A percentile compares a stretch with the other conserved stretches of the same genome.
phyloP scores from a whole-genome alignment of 2,797 vertebrate species.

The Calcarius lapponicus region DNA sequence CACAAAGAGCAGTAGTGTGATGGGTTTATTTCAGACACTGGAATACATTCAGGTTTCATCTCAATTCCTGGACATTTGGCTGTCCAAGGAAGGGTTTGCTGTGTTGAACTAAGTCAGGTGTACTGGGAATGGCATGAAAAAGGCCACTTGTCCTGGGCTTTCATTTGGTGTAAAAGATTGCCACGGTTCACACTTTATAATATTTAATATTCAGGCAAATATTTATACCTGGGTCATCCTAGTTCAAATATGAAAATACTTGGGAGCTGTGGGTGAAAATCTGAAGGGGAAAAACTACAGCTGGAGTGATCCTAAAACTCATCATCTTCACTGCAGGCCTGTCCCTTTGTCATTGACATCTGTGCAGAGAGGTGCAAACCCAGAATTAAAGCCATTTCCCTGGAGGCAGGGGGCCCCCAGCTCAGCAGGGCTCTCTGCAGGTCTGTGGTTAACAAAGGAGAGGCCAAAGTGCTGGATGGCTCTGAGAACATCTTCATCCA shows the following conservation, averaged over 20 bases:
- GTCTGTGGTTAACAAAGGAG: slow-evolving; percentile 79
- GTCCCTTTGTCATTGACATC: slow-evolving; percentile 86
- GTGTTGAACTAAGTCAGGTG: rapidly evolving
- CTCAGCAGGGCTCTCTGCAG: slow-evolving; percentile 86
- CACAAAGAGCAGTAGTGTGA: neutral
- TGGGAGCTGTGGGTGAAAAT: neutral
- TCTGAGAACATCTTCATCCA: slow-evolving; percentile 82
- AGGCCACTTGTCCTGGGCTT: neutral
- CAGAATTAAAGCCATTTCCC: slow-evolving; percentile 77
- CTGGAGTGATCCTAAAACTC: neutral
- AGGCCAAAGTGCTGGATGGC: slow-evolving; percentile 80
- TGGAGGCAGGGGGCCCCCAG: slow-evolving; percentile 81
- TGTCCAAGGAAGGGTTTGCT: neutral
- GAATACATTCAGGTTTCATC: neutral
- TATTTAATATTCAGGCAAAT: neutral
- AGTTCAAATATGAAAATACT: neutral
- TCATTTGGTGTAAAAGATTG: neutral
- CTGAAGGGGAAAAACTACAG: neutral
- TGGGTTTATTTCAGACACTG: neutral
- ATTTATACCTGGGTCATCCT: neutral
- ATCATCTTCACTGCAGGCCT: slow-evolving; percentile 78
- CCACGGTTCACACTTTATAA: neutral
- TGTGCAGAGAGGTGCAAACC: slow-evolving; percentile 82
- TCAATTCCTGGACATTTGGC: neutral
- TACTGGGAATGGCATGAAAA: neutral